Evolutionary conservation across 1,140 invertebrate species (phyloP), one percentile per base, ranked within the genome.

Genomic region (Ooceraea biroi): DNA sequence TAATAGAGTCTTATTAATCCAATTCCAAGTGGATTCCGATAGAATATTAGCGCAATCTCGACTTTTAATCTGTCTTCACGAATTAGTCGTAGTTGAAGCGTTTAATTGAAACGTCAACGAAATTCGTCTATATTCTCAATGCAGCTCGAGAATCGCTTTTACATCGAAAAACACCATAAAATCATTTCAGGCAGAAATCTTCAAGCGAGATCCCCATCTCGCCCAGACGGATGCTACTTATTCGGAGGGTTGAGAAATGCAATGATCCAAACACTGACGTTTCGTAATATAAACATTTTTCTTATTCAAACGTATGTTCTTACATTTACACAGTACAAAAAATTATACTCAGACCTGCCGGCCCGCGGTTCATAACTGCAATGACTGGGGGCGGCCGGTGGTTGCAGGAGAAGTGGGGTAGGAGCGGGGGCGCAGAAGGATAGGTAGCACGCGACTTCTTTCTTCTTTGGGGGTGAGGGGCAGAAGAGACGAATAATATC

Each of bases 251-350:
- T 25, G 19, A 22, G 22, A 63, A 27, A 41, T 57, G 19, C 12
- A 46, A 36, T 71, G 27, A 50, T 36, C 30, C n/a, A 74, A 17
- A 72, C 44, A 41, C 8, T 11, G 50, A 46, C 44, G 61, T 91
- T 93, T 92, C 91, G 94, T 94, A 94, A 94, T 94, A 94, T 94
- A 94, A 94, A 94, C 94, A 94, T 95, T 95, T 93, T 94, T 93
- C 93, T 95, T 95, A 95, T 95, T 95, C 93, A 95, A 95, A 95
- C 94, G 94, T 95, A 94, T 95, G 93, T 94, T 94, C 94, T 95
- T 95, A 95, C 95, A 95, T 95, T 95, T 95, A 94, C 94, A 95
- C 95, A 95, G 95, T 95, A 95, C 94, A 95, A 95, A 95, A 95
- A 95, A 94, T 95, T 95, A 94, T 95, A 94, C 93, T 94, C 91